Evolutionary conservation across 2,888 invertebrate species (phyloP), one percentile per base, ranked within the genome.

Genomic region (Ceraclea dissimilis): DNA sequence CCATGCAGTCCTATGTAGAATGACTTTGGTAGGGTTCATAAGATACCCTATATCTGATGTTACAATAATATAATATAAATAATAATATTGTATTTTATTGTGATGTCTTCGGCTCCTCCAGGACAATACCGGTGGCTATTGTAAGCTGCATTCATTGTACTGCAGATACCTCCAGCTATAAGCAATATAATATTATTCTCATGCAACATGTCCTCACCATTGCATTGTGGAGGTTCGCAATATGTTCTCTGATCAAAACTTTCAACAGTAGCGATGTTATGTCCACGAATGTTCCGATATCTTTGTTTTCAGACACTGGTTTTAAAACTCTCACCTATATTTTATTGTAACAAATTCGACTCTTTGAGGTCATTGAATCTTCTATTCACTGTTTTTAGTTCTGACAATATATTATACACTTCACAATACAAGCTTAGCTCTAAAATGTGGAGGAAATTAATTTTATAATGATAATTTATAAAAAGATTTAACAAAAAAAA

Each of bases 211-310:
- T 39, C 13, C 39, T 4, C n/a, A 16, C 31, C 39, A 39, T 39
- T 39, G 39, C 16, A 16, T 39, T 39, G 39, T n/a, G 39, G 39
- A 39, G 39, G 39, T 13, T 26, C 39, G 39, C 39, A 39, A 39
- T 39, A 16, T 39, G 39, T 39, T 39, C 16, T 39, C n/a, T 16
- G 39, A 39, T 39, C 39, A 39, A 16, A 11, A 49, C 50, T 49
- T 44, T 17, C 50, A 19, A 55, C 55, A 18, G 55, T 55, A 55
- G 55, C 55, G 49, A 39, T 55, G 55, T 55, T 55, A 49, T 50
- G 55, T 55, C 50, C 55, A 44, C 55, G 51, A 46, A 49, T 43
- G 44, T 50, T 55, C 50, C 49, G 49, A 55, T 55, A 55, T 55
- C 55, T 55, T 44, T 51, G 55, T 55, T 46, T 39, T 39, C 16